Base-by-base conservation (phyloP, 2,797 vertebrate species). In the Pteronotus mesoamericanus region DNA sequence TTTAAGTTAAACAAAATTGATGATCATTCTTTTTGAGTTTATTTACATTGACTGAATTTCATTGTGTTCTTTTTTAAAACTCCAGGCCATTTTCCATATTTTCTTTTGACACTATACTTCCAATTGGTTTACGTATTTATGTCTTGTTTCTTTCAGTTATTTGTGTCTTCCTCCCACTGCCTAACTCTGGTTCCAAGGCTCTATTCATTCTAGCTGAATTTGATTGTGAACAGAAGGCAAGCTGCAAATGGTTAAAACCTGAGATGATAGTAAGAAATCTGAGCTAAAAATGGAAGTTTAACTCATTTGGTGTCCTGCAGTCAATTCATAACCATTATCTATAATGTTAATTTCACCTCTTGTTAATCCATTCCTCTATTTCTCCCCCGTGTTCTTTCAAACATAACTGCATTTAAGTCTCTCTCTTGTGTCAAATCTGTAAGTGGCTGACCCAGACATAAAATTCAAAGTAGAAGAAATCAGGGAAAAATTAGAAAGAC, bases 401-500 rank as follows among this genome's bases (percentile, higher is more conserved):
- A 75, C 22, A 39, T 5, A 55, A 46, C 72, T 0, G 2, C 59
- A 42, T 77, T 94, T 83, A 86, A 77, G 16, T 86, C 37, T 75
- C n/a, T 69, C 39, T 37, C 9, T 10, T 69, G 34, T 1, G 37
- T 87, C 64, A 84, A 44, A 89, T 80, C 59, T 77, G 32, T 78
- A 34, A 71, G 18, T 75, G 6, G 1, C 12, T 64, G 64, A 72
- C 64, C 9, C 29, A 55, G 16, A 79, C 16, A 91, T 87, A 85
- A 93, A 91, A 79, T 44, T 66, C 59, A 93, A 83, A 95, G 64
- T 66, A 46, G 18, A 88, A 64, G 24, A 68, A 68, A 75, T 68
- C 66, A 79, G 21, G 32, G 68, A 82, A 79, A 71, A 37, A 21
- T 46, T 9, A 94, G 26, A 5, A 48, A 68, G 22, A 46, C 18